Percentiles rank a stretch among this genome's conserved stretches.
These are phyloP conservation scores for Listronotus bonariensis DNA, from an alignment of 1,140 invertebrate species.

Conservation along the genomic window DNA sequence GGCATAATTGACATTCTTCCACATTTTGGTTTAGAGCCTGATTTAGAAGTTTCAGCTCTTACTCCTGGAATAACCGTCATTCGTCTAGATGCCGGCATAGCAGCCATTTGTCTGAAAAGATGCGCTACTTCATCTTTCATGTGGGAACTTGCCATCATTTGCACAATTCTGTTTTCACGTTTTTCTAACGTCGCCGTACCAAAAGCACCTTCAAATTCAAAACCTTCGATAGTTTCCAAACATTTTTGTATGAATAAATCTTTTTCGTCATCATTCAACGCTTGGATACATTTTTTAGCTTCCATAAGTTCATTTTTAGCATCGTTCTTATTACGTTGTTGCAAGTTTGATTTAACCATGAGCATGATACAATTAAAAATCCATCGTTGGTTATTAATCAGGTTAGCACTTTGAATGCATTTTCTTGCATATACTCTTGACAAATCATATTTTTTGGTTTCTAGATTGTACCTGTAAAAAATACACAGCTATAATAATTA, in stretches of 20 bases:
- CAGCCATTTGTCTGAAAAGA: slow-evolving; percentile 50
- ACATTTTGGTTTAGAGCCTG: not conserved
- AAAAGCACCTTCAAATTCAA: slow-evolving; percentile 46
- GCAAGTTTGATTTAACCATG: slow-evolving; percentile 59
- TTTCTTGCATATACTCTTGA: slow-evolving; percentile 60
- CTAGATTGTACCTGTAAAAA: slow-evolving; percentile 45
- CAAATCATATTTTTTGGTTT: slow-evolving; percentile 59
- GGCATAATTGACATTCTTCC: slow-evolving; percentile 5
- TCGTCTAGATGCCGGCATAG: slow-evolving; percentile 46
- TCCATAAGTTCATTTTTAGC: slow-evolving; percentile 31
- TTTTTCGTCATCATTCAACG: slow-evolving; percentile 23
- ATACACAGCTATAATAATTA: too few relatives aligned
- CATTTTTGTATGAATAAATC: slow-evolving; percentile 34
- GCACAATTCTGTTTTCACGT: slow-evolving; percentile 49
- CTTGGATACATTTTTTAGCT: slow-evolving; percentile 23
- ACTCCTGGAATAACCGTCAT: slow-evolving; percentile 53
- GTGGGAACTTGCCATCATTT: slow-evolving; percentile 44
- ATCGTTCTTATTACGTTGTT: slow-evolving; percentile 59
- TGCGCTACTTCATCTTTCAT: slow-evolving; percentile 49
- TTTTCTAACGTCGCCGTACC: slow-evolving; percentile 46
- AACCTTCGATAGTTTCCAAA: slow-evolving; percentile 42
- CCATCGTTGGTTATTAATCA: slow-evolving; percentile 52
- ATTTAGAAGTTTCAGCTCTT: not conserved
- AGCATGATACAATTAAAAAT: slow-evolving; percentile 59
- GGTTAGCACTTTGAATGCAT: slow-evolving; percentile 58